phyloP scores from a whole-genome alignment of 1,140 invertebrate species.

The Drosophila jambulina region DNA sequence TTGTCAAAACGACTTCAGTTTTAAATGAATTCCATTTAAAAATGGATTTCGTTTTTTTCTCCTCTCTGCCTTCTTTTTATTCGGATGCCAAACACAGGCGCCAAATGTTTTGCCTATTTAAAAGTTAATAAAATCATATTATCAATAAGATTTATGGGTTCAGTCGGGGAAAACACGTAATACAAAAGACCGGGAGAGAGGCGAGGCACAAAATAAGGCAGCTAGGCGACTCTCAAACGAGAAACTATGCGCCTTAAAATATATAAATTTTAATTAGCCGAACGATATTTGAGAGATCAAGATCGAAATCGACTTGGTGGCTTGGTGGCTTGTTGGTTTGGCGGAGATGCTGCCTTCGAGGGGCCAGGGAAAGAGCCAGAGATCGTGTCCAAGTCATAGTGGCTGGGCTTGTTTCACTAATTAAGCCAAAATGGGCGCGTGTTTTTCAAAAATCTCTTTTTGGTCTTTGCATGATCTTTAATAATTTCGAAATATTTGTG shows the following conservation, averaged over 20 bases:
- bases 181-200: conserved; percentile 44
- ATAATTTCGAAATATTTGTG: conserved; percentile 80
- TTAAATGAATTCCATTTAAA: conserved; percentile 63
- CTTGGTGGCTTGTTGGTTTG: conserved; percentile 13
- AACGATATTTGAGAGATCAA: conserved; percentile 75
- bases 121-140: conserved; percentile 82
- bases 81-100: conserved; percentile 51
- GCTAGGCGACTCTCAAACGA: conserved; percentile 32
- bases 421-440: conserved; percentile 81
- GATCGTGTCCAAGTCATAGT: conserved; percentile 56
- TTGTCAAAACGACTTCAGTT: conserved; percentile 76
- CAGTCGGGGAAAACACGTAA: conserved; percentile 61
- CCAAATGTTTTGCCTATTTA: conserved; percentile 80
- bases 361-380: conserved; percentile 27
- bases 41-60: conserved; percentile 40
- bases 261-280: conserved; percentile 82
- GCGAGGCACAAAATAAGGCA: conserved; percentile 10
- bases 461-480: conserved; percentile 78
- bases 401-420: conserved; percentile 78
- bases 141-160: conserved; percentile 79
- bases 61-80: conserved; percentile 1
- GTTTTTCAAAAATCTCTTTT: conserved; percentile 56
- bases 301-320: conserved; percentile 58
- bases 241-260: conserved; percentile 69
- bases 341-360: background rate